Conservation (phyloP, 2,888 invertebrate genomes). For the Ophioninae sp. region DNA sequence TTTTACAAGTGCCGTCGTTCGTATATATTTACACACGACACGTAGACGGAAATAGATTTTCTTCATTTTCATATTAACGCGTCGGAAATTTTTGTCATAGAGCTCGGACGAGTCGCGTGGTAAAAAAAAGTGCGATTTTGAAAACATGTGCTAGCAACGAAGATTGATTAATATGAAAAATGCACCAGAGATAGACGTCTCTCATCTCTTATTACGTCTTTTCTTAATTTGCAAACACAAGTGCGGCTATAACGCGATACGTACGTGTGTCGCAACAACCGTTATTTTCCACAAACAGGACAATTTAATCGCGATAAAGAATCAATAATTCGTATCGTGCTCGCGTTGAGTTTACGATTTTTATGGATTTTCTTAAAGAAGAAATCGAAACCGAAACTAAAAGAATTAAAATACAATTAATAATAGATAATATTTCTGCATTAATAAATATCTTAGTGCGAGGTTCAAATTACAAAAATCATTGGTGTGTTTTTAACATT, state of each 20-base stretch:
- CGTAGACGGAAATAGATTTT: not conserved
- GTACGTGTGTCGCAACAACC: not conserved
- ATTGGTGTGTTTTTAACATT: no score
- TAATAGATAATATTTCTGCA: no score
- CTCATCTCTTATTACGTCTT: not conserved
- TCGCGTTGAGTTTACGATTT: not conserved
- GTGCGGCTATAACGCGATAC: not conserved
- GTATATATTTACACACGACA: not conserved
- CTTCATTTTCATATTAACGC: not conserved
- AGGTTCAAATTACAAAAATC: no score
- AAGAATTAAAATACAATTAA: no score
- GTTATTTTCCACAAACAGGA: not conserved
- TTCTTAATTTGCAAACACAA: not conserved
- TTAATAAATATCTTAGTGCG: no score
- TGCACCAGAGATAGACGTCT: not conserved
- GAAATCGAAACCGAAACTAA: not conserved
- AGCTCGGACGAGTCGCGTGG: not conserved
- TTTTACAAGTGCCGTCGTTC: not conserved
- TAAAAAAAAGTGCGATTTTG: conserved; percentile 8
- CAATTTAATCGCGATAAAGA: not conserved
- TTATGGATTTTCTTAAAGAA: not conserved
- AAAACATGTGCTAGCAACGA: not conserved
- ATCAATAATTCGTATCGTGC: not conserved
- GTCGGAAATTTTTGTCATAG: not conserved
- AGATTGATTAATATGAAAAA: conserved; percentile 2